Conservation (phyloP, 1,140 invertebrate genomes). For the Solen grandis region DNA sequence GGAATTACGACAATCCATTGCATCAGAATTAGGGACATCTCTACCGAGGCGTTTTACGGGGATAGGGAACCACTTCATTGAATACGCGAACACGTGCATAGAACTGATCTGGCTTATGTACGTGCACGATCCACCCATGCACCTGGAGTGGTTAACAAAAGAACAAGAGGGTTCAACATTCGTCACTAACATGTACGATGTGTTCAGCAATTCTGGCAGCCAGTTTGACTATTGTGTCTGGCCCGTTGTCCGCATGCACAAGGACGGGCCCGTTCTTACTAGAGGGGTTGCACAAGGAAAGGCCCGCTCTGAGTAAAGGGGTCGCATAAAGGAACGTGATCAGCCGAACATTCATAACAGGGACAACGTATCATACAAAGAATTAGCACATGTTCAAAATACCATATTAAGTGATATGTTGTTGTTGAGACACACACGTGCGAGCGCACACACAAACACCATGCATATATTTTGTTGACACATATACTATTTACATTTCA, state of each 20-base stretch:
- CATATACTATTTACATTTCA: too few relatives aligned
- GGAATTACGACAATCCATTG: conserved; percentile 34
- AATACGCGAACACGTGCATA: conserved; percentile 28
- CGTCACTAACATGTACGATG: conserved; percentile 11
- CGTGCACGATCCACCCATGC: conserved; percentile 50
- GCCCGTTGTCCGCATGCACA: conserved; percentile 39
- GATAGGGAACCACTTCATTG: conserved; percentile 45
- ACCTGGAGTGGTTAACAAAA: conserved; percentile 47
- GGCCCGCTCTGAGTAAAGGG: too few relatives aligned
- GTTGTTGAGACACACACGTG: too few relatives aligned
- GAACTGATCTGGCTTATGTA: conserved; percentile 49
- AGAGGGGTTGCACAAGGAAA: conserved; percentile 51
- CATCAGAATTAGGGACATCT: conserved; percentile 42
- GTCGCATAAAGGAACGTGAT: too few relatives aligned
- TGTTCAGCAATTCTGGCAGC: conserved; percentile 31
- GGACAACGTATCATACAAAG: too few relatives aligned
- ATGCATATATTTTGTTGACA: too few relatives aligned
- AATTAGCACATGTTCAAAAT: too few relatives aligned
- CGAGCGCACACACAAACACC: too few relatives aligned
- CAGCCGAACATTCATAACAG: too few relatives aligned
- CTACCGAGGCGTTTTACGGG: conserved; percentile 42
- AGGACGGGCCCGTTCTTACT: conserved; percentile 42
- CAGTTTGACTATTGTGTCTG: conserved; percentile 47
- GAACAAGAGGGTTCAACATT: conserved; percentile 30
- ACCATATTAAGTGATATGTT: too few relatives aligned